Conservation (phyloP, 2,113 vertebrate genomes). For the Dinomys branickii region DNA sequence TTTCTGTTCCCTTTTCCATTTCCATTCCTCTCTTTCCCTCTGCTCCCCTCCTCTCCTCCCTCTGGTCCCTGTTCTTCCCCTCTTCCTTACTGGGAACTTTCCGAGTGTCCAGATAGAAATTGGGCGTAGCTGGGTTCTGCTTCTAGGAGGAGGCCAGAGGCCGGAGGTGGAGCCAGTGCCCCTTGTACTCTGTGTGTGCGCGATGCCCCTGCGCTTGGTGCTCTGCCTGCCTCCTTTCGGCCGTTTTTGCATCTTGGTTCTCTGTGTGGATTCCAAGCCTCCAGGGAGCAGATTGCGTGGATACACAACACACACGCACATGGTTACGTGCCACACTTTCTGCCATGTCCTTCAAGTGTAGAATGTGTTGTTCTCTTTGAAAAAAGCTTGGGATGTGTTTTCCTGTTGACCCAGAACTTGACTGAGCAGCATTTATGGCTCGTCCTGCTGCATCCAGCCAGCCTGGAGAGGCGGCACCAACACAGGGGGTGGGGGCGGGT, state of each 20-base stretch:
- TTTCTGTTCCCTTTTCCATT: neutral
- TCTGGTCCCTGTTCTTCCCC: neutral
- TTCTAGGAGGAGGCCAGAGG: neutral
- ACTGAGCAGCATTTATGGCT: neutral
- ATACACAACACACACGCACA: neutral
- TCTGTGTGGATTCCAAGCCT: neutral
- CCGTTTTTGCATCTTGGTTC: neutral
- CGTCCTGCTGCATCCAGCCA: fast-evolving
- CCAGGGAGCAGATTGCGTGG: neutral
- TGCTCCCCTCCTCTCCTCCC: neutral
- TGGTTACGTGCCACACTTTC: neutral
- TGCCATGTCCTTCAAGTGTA: neutral
- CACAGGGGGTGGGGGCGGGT: neutral
- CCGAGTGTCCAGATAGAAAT: neutral
- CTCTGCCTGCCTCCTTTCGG: no score
- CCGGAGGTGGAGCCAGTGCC: fast-evolving
- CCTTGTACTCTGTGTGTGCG: neutral
- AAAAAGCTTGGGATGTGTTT: neutral
- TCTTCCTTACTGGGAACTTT: neutral
- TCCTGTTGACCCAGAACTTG: neutral
- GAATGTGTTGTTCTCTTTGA: neutral
- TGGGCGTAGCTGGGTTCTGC: neutral
- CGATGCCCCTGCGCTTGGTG: no score
- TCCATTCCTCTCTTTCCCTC: neutral
- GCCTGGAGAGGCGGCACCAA: neutral